Evolutionary conservation across 2,797 vertebrate genomes (phyloP), one percentile per base, ranked within the genome.

Genomic region (Echiichthys vipera): DNA sequence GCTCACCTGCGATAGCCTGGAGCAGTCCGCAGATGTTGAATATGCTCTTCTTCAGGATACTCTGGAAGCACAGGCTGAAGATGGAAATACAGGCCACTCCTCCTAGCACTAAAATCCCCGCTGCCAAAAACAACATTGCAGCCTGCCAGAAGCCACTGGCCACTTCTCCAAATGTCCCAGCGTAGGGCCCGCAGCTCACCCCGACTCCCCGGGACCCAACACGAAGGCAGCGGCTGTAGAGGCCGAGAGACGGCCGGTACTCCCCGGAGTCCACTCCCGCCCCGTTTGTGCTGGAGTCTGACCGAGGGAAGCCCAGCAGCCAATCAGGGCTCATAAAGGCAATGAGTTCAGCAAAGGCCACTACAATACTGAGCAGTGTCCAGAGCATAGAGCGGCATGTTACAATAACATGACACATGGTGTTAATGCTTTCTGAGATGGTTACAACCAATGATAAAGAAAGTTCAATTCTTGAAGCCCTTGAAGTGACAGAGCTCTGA

Each of bases 371-470:
- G 92, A 99, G 95, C 59, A 99, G 94, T 10, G 96, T 99, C 98
- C 98, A 99, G 8, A 99, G 96, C 97, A 99, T 97, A 1, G 98
- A 99, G 84, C 98, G 97, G 79, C 97, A 99, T 0, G 98, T 99
- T 77, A 99, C 97, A 71, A 99, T 99, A 76, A 99, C 98, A 92
- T 98, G 97, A 95, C 98, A 99, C 98, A 99, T 99, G 93, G 92
- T 91, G 95, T 17, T 46, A 13, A 40, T 29, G 39, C 57, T 72
- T 43, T 62, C 9, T 54, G 40, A 65, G 36, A 54, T 27, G 20
- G 15, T 29, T 30, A 46, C 50, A 51, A 50, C 5, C 39, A 32
- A 45, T 32, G 29, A 59, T 3, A 15, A 46, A 15, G 42, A 64
- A 36, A 36, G 20, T 1, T 14, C 4, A 36, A 36, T 11, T 25